Conservation (phyloP, 2,888 invertebrate species). For the Stenodema calcarata region DNA sequence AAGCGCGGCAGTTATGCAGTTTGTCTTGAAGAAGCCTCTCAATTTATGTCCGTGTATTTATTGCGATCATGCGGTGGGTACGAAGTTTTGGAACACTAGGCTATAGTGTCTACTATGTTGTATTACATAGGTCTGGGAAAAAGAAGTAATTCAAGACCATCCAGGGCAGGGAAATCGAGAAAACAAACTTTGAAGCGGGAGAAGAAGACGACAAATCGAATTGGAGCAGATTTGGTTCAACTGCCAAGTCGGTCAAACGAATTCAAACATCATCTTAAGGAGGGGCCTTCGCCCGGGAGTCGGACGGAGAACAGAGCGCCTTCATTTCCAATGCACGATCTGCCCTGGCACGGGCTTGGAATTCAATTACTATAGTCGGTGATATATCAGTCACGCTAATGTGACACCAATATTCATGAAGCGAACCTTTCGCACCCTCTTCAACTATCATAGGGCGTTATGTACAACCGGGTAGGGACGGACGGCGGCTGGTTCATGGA, state of each 20-base stretch:
- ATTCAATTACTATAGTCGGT: conserved; percentile 31
- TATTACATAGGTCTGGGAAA: neutral
- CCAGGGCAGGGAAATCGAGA: too few species aligned
- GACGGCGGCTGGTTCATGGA: neutral
- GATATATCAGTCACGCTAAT: conserved; percentile 29
- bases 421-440: neutral
- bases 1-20: too few species aligned
- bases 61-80: neutral
- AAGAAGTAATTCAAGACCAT: neutral
- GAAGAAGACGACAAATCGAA: neutral
- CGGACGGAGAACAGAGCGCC: neutral
- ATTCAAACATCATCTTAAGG: conserved; percentile 7
- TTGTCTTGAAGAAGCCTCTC: too few species aligned
- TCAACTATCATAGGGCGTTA: neutral
- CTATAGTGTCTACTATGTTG: neutral
- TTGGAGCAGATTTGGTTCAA: neutral
- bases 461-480: neutral
- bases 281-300: neutral
- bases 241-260: neutral
- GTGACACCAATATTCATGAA: conserved; percentile 32
- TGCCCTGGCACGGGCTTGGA: conserved; percentile 20
- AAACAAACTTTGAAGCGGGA: too few species aligned
- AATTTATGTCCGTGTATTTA: too few species aligned
- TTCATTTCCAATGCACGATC: conserved; percentile 29
- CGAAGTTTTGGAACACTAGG: neutral